Evolutionary conservation across 2,113 vertebrate species (phyloP).

Genomic region (Vanacampus margaritifer): DNA sequence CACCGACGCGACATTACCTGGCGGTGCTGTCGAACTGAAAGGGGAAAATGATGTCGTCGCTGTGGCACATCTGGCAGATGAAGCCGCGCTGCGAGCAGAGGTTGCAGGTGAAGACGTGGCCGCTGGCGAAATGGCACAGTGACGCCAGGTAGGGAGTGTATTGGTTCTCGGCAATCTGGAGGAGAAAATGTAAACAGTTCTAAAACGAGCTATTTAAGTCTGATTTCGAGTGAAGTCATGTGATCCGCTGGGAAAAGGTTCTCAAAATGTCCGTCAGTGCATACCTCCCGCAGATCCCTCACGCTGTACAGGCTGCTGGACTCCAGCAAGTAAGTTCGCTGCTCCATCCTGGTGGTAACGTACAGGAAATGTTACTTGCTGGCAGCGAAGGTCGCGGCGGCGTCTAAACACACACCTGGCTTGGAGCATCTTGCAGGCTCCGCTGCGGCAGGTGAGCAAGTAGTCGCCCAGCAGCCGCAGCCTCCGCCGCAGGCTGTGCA

Average conservation of each 20-base stretch:
- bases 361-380: not conserved
- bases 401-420: conserved; percentile 50
- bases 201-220: no score
- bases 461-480: conserved; percentile 93
- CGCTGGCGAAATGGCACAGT: conserved; percentile 77
- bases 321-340: conserved; percentile 84
- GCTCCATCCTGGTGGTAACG: conserved; percentile 73
- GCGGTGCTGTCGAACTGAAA: conserved; percentile 88
- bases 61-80: conserved; percentile 91
- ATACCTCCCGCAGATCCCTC: conserved; percentile 82
- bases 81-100: conserved; percentile 93
- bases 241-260: no score
- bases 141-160: conserved; percentile 78
- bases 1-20: conserved; percentile 67
- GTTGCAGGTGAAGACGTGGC: conserved; percentile 86
- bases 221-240: no score
- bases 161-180: conserved; percentile 78
- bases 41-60: conserved; percentile 86
- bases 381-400: no score
- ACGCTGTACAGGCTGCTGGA: conserved; percentile 86
- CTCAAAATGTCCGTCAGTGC: no score
- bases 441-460: conserved; percentile 84
- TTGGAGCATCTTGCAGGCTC: conserved; percentile 77
- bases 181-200: no score
- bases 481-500: conserved; percentile 73